Percentiles rank a stretch among this genome's conserved stretches.
Conservation (phyloP, 2,797 vertebrate genomes). For the Limosa lapponica region DNA sequence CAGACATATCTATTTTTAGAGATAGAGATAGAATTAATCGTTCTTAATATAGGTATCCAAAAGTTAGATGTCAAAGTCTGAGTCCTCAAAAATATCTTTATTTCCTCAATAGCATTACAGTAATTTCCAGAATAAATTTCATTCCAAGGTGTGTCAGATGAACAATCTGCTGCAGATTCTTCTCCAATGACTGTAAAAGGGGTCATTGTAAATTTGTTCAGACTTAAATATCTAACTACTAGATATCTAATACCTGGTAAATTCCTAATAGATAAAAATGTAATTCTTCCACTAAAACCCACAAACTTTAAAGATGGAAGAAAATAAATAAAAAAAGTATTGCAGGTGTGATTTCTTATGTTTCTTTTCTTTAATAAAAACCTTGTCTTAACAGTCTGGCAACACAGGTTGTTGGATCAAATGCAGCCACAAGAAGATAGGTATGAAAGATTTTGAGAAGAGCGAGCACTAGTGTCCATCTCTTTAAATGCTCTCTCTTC, state of each 20-base stretch:
- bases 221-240: neutral
- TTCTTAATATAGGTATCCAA: neutral
- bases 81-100: neutral
- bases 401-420: neutral
- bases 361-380: neutral
- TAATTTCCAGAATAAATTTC: neutral
- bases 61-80: neutral
- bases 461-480: neutral
- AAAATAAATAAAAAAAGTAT: neutral
- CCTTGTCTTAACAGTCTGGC: neutral
- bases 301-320: neutral
- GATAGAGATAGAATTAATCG: neutral
- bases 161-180: neutral
- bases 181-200: neutral
- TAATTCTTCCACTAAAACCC: neutral
- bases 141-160: neutral
- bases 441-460: neutral
- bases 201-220: neutral
- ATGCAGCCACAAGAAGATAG: neutral
- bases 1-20: neutral
- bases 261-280: neutral
- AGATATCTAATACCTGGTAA: neutral
- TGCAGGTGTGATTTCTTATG: fast-evolving
- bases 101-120: neutral
- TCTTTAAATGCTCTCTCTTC: neutral